Conservation (phyloP, 2,113 vertebrate species). For the Hippocampus zosterae region DNA sequence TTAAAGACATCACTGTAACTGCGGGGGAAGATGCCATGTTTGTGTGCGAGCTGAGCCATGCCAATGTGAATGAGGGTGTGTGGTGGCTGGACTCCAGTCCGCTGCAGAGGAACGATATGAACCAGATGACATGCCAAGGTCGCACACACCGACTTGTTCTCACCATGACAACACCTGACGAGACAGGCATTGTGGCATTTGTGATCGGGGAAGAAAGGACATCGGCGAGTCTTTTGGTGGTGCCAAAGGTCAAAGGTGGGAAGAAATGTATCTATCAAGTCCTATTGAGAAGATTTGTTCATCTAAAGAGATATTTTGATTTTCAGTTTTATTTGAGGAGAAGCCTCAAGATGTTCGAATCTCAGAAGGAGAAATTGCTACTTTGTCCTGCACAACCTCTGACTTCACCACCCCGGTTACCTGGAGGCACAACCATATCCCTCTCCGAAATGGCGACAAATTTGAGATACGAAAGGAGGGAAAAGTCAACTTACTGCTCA, state of each 20-base stretch:
- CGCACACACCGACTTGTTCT: slow-evolving; percentile 85
- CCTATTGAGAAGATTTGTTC: neutral
- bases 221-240: slow-evolving; percentile 70
- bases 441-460: slow-evolving; percentile 74
- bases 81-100: slow-evolving; percentile 85
- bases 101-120: slow-evolving; percentile 84
- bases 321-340: slow-evolving; percentile 67
- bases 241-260: slow-evolving; percentile 76
- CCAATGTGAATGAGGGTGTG: slow-evolving; percentile 76
- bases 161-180: slow-evolving; percentile 87
- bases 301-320: slow-evolving; percentile 13
- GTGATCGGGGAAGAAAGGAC: slow-evolving; percentile 65
- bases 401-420: slow-evolving; percentile 61
- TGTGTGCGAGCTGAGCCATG: slow-evolving; percentile 81
- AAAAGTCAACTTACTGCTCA: slow-evolving; percentile 72
- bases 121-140: slow-evolving; percentile 83
- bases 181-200: slow-evolving; percentile 75
- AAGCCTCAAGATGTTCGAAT: slow-evolving; percentile 54
- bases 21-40: slow-evolving; percentile 89
- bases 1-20: slow-evolving; percentile 77
- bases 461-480: slow-evolving; percentile 74
- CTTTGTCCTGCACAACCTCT: slow-evolving; percentile 77
- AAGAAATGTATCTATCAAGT: slow-evolving; percentile 27
- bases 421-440: slow-evolving; percentile 79
- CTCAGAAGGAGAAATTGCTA: slow-evolving; percentile 69